These are phyloP conservation scores for Leguminivora glycinivorella DNA, from an alignment of 1,140 invertebrate species.

Conservation along the genomic window DNA sequence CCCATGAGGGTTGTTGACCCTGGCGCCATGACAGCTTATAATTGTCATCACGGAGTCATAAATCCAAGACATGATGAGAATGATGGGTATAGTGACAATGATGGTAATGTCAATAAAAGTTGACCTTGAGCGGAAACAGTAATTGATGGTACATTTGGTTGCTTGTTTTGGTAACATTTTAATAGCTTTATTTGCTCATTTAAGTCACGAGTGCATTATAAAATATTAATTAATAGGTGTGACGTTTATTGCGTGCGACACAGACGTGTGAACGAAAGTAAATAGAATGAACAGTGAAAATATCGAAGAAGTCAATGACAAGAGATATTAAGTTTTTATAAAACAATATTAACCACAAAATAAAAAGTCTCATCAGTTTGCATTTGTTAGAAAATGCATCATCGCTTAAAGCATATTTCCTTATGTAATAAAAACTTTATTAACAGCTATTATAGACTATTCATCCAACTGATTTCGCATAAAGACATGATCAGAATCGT, in stretches of 20 bases:
- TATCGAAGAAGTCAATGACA: background rate
- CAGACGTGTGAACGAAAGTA: background rate
- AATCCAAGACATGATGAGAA: conserved; percentile 51
- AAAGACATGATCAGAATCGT: background rate
- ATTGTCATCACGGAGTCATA: conserved; percentile 56
- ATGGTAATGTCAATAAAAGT: conserved; percentile 58
- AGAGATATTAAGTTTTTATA: background rate
- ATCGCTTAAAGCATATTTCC: background rate
- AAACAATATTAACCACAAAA: background rate
- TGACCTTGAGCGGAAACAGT: conserved; percentile 51
- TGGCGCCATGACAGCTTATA: conserved; percentile 35
- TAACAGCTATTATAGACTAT: background rate
- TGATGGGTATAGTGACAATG: conserved; percentile 44
- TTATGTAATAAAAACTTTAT: background rate
- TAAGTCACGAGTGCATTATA: background rate
- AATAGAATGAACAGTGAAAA: conserved; percentile 11
- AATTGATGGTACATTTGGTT: too few relatives aligned
- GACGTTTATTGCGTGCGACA: background rate
- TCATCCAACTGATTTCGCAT: background rate
- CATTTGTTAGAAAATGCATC: background rate
- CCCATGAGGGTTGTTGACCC: conserved; percentile 54
- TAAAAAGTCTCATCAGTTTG: background rate
- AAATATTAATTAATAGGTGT: background rate
- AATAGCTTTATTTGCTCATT: background rate
- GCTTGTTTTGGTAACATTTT: background rate